Evolutionary conservation across 1,140 invertebrate genomes (phyloP), one percentile per base, ranked within the genome.

Genomic region (Phthorimaea operculella): DNA sequence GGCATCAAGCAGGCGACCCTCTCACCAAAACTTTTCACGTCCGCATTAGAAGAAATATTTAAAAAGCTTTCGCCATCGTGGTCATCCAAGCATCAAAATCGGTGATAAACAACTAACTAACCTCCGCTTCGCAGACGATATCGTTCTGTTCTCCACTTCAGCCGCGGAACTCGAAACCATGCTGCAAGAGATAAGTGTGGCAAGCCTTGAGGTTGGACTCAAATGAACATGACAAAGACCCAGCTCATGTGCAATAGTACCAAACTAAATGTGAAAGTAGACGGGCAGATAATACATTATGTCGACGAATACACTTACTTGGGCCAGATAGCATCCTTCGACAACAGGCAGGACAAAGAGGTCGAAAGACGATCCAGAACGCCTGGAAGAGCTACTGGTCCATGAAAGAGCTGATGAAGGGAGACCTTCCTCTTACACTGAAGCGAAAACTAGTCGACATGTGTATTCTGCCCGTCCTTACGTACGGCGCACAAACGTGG

Each of bases 101-200:
- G 16, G 34, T 34, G 53, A 28, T 1, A 17, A 33, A 28, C 28
- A 11, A 33, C 16, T 55, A 17, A n/a, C 17, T 11, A 34, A 55
- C 33, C 45, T 55, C 4, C 33, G 45, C 8, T 55, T 55, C 28
- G 53, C 53, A 10, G 52, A 54, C 18, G 52, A 54, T 36, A 44
- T 54, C 11, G 42, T 54, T 11, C 11, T 54, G 5, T 44, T 54
- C 14, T 54, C 36, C 11, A 4, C 34, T 7, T 42, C 42, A 45
- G 15, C 36, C 11, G 10, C n/a, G 1, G 34, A 54, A 42, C 52
- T 52, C 18, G 14, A 52, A n/a, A 42, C 34, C 21, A 54, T 54
- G 52, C 21, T 54, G 5, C 6, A 42, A 10, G 36, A 54, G 12
- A 34, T 54, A n/a, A 44, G 21, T 36, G 42, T 16, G n/a, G 18